Conservation (phyloP, 2,888 invertebrate species). For the Carpatolechia fugitivella region DNA sequence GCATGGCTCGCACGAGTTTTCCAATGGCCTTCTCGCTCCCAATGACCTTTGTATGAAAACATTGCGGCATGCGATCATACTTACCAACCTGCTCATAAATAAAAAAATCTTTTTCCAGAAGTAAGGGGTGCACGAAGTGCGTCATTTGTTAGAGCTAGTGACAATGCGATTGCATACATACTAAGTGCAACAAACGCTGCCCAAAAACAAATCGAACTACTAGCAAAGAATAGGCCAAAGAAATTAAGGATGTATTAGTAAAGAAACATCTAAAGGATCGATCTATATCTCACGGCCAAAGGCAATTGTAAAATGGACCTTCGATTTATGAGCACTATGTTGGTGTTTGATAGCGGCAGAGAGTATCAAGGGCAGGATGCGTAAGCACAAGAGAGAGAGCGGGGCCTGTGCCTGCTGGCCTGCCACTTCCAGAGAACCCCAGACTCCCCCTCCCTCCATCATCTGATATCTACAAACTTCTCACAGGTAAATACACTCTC, state of each 20-base stretch:
- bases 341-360: slow-evolving; percentile 67
- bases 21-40: slow-evolving; percentile 53
- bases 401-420: slow-evolving; percentile 73
- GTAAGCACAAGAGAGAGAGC: slow-evolving; percentile 74
- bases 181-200: slow-evolving; percentile 57
- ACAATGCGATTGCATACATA: slow-evolving; percentile 73
- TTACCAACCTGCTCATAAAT: slow-evolving; percentile 31
- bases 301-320: slow-evolving; percentile 76
- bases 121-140: slow-evolving; percentile 73
- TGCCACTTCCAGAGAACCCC: slow-evolving; percentile 61
- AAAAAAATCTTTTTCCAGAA: slow-evolving; percentile 61
- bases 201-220: slow-evolving; percentile 54
- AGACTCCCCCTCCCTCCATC: slow-evolving; percentile 53
- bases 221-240: slow-evolving; percentile 76
- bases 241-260: slow-evolving; percentile 74
- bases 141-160: slow-evolving; percentile 70
- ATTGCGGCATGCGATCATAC: slow-evolving; percentile 4
- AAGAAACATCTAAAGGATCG: slow-evolving; percentile 61
- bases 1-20: slow-evolving; percentile 57
- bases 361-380: slow-evolving; percentile 71
- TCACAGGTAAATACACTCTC: slow-evolving; percentile 43
- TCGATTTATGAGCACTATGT: slow-evolving; percentile 66
- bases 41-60: slow-evolving; percentile 51
- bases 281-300: slow-evolving; percentile 71
- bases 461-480: slow-evolving; percentile 64